These are phyloP conservation scores for Drosophila quadrilineata DNA, from an alignment of 1,140 invertebrate genomes.

Conservation along the genomic window DNA sequence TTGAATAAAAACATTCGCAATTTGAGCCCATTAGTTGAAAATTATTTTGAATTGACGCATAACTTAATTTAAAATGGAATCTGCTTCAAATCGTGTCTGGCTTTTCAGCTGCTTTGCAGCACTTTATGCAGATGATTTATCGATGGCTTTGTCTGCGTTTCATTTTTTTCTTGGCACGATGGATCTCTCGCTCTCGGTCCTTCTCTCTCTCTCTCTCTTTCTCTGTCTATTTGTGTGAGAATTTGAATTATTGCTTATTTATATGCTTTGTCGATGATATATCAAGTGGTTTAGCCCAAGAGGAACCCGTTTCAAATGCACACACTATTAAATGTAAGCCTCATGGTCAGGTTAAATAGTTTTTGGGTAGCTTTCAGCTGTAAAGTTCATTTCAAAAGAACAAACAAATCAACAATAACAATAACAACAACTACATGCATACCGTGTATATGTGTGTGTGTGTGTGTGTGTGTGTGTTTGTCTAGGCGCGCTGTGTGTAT, in stretches of 20 bases:
- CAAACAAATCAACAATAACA: conserved; percentile 39
- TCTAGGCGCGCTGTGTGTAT: conserved; percentile 35
- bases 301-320: not conserved
- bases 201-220: no score
- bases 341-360: conserved; percentile 59
- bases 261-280: no score
- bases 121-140: not conserved
- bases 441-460: conserved; percentile 26
- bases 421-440: conserved; percentile 11
- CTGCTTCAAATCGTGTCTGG: no score
- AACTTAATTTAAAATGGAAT: no score
- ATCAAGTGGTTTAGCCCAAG: not conserved
- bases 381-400: conserved; percentile 70
- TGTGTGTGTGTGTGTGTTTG: conserved; percentile 28
- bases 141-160: not conserved
- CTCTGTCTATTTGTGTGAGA: no score
- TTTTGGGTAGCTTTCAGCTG: conserved; percentile 37
- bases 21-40: no score
- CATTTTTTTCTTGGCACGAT: not conserved
- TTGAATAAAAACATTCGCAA: no score
- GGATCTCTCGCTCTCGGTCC: no score
- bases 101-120: no score
- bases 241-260: no score
- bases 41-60: no score
- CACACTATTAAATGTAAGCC: conserved; percentile 23